These are phyloP conservation scores for Cataglyphis livida DNA, from an alignment of 2,888 invertebrate species.

Conservation along the genomic window DNA sequence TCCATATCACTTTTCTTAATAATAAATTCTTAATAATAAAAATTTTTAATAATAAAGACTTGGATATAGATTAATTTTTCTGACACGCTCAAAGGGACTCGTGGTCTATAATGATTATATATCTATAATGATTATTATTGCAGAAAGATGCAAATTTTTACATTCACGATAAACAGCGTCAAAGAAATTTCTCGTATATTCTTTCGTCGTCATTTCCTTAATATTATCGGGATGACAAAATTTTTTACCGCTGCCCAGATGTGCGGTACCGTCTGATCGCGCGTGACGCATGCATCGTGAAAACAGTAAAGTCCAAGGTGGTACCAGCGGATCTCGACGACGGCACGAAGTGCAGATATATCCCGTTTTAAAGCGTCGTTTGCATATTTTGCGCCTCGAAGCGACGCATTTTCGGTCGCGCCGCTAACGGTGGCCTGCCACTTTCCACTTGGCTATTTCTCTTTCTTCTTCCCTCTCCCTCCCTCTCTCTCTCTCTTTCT, in stretches of 20 bases:
- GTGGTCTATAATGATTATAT: not conserved
- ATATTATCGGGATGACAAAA: not conserved
- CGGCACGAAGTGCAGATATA: conserved; percentile 80
- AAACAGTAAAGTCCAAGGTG: conserved; percentile 63
- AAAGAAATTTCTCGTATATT: not conserved
- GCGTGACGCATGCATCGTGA: conserved; percentile 28
- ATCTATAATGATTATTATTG: not conserved
- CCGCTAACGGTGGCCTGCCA: conserved; percentile 78
- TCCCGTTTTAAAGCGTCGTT: conserved; percentile 83
- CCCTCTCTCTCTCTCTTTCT: not conserved
- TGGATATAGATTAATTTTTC: not conserved
- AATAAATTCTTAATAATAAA: not conserved
- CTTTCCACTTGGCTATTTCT: conserved; percentile 72
- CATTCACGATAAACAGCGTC: not conserved
- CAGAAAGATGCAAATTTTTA: not conserved
- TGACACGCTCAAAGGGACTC: not conserved
- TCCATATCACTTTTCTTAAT: too few relatives aligned
- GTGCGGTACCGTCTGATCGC: conserved; percentile 55
- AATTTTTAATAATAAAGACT: not conserved
- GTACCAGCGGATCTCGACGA: conserved; percentile 48
- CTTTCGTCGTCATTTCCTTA: not conserved
- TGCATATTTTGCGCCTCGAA: conserved; percentile 78
- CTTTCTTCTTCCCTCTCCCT: conserved; percentile 24
- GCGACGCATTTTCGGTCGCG: conserved; percentile 76
- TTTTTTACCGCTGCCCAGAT: conserved; percentile 62